These are phyloP conservation scores for Cataglyphis rosenhaueri DNA, from an alignment of 2,888 invertebrate species.

Conservation along the genomic window DNA sequence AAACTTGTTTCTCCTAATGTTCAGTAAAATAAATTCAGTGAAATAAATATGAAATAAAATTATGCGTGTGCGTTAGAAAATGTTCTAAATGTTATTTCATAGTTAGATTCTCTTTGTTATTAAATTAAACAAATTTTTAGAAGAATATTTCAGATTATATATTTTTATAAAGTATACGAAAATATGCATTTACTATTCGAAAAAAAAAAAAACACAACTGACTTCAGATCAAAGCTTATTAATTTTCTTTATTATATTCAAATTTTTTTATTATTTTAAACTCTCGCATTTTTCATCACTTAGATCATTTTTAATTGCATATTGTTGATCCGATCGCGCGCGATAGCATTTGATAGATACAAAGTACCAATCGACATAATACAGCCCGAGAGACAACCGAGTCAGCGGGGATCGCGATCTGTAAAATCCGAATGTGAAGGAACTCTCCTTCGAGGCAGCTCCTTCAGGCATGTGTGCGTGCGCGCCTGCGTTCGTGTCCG, in stretches of 20 bases:
- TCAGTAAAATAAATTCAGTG: background rate
- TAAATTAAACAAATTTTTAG: background rate
- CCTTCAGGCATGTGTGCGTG: slow-evolving; percentile 58
- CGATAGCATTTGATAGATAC: background rate
- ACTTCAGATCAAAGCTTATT: background rate
- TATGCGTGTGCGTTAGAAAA: background rate
- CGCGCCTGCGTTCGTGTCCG: slow-evolving; percentile 75
- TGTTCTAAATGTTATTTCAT: background rate
- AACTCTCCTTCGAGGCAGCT: slow-evolving; percentile 44
- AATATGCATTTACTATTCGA: background rate
- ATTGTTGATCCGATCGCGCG: background rate
- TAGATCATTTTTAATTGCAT: background rate
- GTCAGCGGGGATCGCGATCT: slow-evolving; percentile 59
- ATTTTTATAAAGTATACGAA: background rate
- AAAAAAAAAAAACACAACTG: background rate
- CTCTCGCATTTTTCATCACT: background rate
- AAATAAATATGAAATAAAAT: background rate
- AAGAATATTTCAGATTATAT: background rate
- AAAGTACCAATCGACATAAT: background rate
- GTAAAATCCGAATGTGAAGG: slow-evolving; percentile 70
- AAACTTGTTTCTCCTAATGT: background rate
- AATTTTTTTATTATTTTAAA: background rate
- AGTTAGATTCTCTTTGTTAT: background rate
- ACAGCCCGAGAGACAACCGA: slow-evolving; percentile 17
- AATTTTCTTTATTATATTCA: background rate